phyloP scores from a whole-genome alignment of 2,888 invertebrate genomes.

The Gordius sp. region DNA sequence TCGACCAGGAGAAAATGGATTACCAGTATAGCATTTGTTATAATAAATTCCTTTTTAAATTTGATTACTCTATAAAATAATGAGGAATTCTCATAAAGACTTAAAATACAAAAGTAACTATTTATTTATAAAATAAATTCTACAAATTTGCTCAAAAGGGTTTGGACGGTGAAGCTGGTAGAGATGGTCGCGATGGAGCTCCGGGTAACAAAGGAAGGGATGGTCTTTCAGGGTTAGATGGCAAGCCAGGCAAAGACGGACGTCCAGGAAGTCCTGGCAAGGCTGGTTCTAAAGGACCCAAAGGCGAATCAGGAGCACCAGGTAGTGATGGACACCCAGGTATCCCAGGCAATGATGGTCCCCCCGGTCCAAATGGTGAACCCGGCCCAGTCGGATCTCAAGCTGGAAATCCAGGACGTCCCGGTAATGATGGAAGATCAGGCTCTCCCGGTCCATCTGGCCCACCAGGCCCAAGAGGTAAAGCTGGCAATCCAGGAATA shows the following conservation, averaged over 20 bases:
- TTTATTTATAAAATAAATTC: too few species aligned
- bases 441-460: constrained; percentile 4
- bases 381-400: constrained; percentile 8
- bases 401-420: neutral
- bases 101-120: too few species aligned
- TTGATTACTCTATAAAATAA: too few species aligned
- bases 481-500: constrained; percentile 1
- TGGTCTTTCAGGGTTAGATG: constrained; percentile 4
- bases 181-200: constrained; percentile 8
- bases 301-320: constrained; percentile 9
- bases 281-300: neutral
- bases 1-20: constrained; percentile 21
- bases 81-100: too few species aligned
- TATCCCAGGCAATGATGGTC: constrained; percentile 13
- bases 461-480: constrained; percentile 8
- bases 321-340: constrained; percentile 10
- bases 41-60: too few species aligned
- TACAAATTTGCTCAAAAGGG: too few species aligned
- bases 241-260: constrained; percentile 12
- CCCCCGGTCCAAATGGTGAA: constrained; percentile 12
- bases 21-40: constrained; percentile 14
- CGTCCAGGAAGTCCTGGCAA: constrained; percentile 11
- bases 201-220: constrained; percentile 9
- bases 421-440: constrained; percentile 8
- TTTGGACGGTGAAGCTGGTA: constrained; percentile 10